Percentiles rank a stretch among this genome's conserved stretches.
These are phyloP conservation scores for Salvelinus alpinus DNA, from an alignment of 2,113 vertebrate genomes.

Conservation along the genomic window DNA sequence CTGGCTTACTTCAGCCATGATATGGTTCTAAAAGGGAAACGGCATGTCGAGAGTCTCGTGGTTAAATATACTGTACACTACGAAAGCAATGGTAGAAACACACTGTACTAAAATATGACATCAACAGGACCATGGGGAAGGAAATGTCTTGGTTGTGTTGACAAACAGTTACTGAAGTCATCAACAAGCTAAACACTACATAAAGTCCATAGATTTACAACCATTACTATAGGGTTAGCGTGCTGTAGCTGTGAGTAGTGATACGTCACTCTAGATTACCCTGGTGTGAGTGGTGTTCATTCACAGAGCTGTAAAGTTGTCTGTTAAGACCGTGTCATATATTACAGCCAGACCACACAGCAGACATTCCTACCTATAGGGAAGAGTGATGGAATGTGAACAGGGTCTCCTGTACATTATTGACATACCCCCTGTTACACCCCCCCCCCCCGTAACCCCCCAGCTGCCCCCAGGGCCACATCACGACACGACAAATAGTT, in stretches of 20 bases:
- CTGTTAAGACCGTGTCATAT: constrained; percentile 11
- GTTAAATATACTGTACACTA: not conserved
- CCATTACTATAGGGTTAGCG: not conserved
- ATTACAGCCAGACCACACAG: constrained; percentile 42
- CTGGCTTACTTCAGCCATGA: constrained; percentile 23
- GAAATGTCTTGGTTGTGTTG: constrained; percentile 32
- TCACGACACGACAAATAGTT: constrained; percentile 63
- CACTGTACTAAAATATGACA: not conserved
- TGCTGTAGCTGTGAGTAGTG: not conserved
- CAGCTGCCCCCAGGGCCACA: constrained; percentile 67
- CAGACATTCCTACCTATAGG: constrained; percentile 32
- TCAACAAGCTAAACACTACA: constrained; percentile 19
- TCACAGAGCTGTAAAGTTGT: no score
- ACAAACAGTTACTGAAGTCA: no score
- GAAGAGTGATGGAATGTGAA: constrained; percentile 55
- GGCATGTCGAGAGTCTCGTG: constrained; percentile 6
- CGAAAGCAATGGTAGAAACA: constrained; percentile 17
- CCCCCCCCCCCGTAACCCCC: constrained; percentile 38
- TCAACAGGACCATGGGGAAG: constrained; percentile 30
- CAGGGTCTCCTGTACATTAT: constrained; percentile 46
- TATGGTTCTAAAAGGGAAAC: constrained; percentile 8
- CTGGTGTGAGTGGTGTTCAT: no score
- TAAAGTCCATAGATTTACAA: constrained; percentile 30
- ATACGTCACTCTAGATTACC: no score
- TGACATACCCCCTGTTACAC: not conserved